phyloP scores from a whole-genome alignment of 2,888 invertebrate species.

The Parascotia fuliginaria region DNA sequence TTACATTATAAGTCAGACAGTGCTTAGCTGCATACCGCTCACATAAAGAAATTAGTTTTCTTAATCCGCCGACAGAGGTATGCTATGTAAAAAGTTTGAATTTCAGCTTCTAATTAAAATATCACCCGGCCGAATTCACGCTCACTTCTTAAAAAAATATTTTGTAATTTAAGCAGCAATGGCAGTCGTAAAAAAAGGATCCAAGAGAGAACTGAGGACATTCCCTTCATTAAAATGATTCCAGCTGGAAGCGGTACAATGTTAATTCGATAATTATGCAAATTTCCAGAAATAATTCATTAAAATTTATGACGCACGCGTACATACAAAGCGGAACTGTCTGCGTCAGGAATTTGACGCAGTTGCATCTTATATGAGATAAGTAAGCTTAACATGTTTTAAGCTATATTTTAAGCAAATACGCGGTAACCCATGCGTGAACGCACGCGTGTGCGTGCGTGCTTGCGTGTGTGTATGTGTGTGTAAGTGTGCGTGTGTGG shows the following conservation, averaged over 20 bases:
- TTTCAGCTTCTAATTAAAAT: slow-evolving; percentile 52
- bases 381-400: too few species aligned
- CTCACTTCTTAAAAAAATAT: slow-evolving; percentile 58
- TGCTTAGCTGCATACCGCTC: too few species aligned
- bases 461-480: too few species aligned
- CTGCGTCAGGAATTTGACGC: slow-evolving; percentile 9
- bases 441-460: too few species aligned
- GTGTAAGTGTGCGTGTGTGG: too few species aligned
- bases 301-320: slow-evolving; percentile 51
- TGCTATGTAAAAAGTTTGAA: slow-evolving; percentile 46
- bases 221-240: slow-evolving; percentile 61
- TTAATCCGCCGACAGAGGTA: too few species aligned
- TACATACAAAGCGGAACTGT: slow-evolving; percentile 24
- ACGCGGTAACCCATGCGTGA: too few species aligned
- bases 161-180: slow-evolving; percentile 56
- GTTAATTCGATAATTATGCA: slow-evolving; percentile 68
- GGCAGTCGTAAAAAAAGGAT: slow-evolving; percentile 56
- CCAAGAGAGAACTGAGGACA: slow-evolving; percentile 54
- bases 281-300: slow-evolving; percentile 59
- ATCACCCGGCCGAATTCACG: slow-evolving; percentile 44
- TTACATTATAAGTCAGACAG: too few species aligned
- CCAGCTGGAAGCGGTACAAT: slow-evolving; percentile 61
- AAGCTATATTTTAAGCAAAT: too few species aligned
- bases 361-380: slow-evolving; percentile 1
- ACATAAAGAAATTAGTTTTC: too few species aligned